Evolutionary conservation across 2,113 vertebrate species (phyloP).

Genomic region (Oryzias curvinotus): DNA sequence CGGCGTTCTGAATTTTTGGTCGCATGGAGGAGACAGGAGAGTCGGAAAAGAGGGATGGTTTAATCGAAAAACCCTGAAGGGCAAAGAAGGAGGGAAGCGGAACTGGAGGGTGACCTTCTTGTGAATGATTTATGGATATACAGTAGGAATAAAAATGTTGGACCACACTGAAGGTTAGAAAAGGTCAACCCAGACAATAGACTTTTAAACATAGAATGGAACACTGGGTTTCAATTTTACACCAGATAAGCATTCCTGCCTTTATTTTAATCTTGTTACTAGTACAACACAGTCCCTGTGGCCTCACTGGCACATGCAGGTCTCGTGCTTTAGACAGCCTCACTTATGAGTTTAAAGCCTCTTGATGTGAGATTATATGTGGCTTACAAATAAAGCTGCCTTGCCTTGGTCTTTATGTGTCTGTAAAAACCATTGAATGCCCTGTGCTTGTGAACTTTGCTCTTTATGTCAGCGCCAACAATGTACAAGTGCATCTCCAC

Average conservation of each 20-base stretch:
- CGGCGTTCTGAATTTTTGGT: constrained; percentile 1
- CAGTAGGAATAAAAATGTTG: constrained; percentile 17
- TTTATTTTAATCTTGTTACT: not conserved
- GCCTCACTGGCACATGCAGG: not conserved
- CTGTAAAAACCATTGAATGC: constrained; percentile 21
- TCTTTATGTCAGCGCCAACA: constrained; percentile 4
- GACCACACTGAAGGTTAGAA: constrained; percentile 12
- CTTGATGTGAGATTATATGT: not conserved
- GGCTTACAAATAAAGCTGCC: not conserved
- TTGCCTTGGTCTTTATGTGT: constrained; percentile 3
- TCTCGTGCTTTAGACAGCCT: not conserved
- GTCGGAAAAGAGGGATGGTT: constrained; percentile 1
- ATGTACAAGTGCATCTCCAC: not conserved
- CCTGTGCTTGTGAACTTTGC: not conserved
- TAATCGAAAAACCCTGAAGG: constrained; percentile 24
- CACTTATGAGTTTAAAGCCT: not conserved
- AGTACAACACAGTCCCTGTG: not conserved
- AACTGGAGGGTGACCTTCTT: constrained; percentile 13
- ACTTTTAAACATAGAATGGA: constrained; percentile 24
- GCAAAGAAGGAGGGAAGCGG: constrained; percentile 4
- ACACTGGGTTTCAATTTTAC: constrained; percentile 20
- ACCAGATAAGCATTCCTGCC: not conserved
- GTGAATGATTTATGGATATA: constrained; percentile 45
- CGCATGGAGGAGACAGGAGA: constrained; percentile 2
- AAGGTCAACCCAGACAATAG: constrained; percentile 25